These are phyloP conservation scores for Myotis findleyi DNA, from an alignment of 2,797 vertebrate genomes.

Conservation along the genomic window DNA sequence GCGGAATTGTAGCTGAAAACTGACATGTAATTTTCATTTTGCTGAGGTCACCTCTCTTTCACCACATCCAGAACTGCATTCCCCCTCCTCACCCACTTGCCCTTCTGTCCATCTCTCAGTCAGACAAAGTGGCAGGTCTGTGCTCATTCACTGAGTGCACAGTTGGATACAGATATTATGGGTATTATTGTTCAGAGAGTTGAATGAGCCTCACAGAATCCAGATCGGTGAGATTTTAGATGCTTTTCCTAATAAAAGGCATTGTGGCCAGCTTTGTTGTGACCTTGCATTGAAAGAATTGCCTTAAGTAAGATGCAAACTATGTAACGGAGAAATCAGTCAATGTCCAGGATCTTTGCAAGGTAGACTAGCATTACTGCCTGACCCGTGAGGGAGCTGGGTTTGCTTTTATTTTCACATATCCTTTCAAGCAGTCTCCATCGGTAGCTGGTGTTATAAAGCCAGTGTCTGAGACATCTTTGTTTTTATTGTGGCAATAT, in stretches of 20 bases:
- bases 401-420: conserved; percentile 73
- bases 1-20: conserved; percentile 86
- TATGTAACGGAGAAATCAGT: conserved; percentile 78
- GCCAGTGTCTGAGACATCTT: not conserved
- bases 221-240: conserved; percentile 35
- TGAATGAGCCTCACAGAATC: conserved; percentile 61
- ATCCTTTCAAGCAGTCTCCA: conserved; percentile 73
- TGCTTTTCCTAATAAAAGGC: conserved; percentile 61
- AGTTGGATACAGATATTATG: conserved; percentile 91
- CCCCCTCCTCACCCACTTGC: conserved; percentile 89
- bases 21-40: conserved; percentile 88
- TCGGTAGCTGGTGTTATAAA: conserved; percentile 66
- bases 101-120: conserved; percentile 87
- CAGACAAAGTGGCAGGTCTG: conserved; percentile 88
- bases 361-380: conserved; percentile 77
- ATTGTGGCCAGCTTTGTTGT: not conserved
- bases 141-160: conserved; percentile 89
- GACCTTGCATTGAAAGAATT: conserved; percentile 76
- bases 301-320: conserved; percentile 58
- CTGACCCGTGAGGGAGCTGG: conserved; percentile 59
- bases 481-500: conserved; percentile 65
- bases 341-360: conserved; percentile 70
- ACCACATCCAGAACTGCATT: conserved; percentile 84
- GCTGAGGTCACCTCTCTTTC: conserved; percentile 81
- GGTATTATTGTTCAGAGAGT: conserved; percentile 90